These are phyloP conservation scores for Tetanocera ferruginea DNA, from an alignment of 2,888 invertebrate species.

Conservation along the genomic window DNA sequence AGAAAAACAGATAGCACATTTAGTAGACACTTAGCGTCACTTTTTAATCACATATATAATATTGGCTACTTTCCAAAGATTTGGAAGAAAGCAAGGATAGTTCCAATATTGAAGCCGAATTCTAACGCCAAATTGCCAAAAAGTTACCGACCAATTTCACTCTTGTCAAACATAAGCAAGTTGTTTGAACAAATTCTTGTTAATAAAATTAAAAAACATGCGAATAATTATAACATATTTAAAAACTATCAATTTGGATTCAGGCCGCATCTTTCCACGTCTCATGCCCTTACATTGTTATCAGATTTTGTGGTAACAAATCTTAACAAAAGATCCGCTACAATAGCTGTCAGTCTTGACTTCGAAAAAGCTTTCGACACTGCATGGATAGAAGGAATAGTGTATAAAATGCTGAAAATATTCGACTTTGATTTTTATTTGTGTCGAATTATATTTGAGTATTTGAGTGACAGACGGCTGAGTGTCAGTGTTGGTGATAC, in stretches of 20 bases:
- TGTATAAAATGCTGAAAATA: neutral
- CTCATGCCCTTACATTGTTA: neutral
- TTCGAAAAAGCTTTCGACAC: constrained; percentile 10
- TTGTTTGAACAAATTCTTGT: neutral
- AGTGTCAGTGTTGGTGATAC: no score
- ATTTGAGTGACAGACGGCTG: neutral
- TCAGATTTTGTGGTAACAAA: neutral
- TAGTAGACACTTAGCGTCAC: no score
- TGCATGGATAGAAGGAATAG: no score
- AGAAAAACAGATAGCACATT: neutral
- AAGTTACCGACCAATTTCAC: neutral
- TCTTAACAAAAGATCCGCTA: neutral
- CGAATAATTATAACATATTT: neutral
- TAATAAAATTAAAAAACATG: neutral
- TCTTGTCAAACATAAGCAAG: neutral
- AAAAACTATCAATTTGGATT: constrained; percentile 4
- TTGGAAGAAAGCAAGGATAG: neutral
- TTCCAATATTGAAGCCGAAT: no score
- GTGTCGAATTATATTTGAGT: neutral
- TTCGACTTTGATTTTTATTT: neutral
- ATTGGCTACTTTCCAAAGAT: constrained; percentile 1
- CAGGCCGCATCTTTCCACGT: neutral
- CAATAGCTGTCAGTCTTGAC: neutral
- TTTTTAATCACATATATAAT: neutral
- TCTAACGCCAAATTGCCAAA: neutral